Percentiles rank a stretch among this genome's conserved stretches.
phyloP scores from a whole-genome alignment of 2,113 vertebrate genomes.

The Heterochromis multidens region DNA sequence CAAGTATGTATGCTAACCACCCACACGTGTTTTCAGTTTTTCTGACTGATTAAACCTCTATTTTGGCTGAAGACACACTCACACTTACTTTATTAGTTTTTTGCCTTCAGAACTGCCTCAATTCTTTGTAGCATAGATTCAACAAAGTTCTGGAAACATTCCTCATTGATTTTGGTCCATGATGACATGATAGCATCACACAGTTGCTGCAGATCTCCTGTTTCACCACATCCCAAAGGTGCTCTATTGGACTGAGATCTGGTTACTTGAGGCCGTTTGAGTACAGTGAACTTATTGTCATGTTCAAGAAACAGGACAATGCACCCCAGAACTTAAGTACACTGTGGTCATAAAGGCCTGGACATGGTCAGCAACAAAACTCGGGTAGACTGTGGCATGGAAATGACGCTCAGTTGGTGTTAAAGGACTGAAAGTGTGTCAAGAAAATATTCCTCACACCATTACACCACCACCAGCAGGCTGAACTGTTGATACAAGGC shows the following conservation, averaged over 20 bases:
- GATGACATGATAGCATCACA: not conserved
- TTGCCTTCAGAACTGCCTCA: not conserved
- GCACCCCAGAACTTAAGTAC: not conserved
- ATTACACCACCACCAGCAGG: not conserved
- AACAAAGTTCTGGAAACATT: not conserved
- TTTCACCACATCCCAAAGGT: not conserved
- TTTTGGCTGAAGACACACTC: not conserved
- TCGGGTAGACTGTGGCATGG: not conserved
- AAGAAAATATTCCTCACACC: not conserved
- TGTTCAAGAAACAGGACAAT: not conserved
- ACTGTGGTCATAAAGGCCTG: not conserved
- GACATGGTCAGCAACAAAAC: not conserved
- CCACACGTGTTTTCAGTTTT: not conserved
- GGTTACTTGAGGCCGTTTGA: not conserved
- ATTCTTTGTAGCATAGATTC: not conserved
- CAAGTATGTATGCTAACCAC: not conserved
- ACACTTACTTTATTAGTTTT: not conserved
- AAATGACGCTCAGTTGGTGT: not conserved
- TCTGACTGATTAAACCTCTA: not conserved
- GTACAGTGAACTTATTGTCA: not conserved
- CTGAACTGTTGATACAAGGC: not conserved
- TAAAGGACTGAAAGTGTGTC: not conserved
- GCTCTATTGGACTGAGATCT: not conserved
- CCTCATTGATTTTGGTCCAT: not conserved
- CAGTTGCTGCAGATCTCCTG: not conserved